These are phyloP conservation scores for Lophotriccus pileatus DNA, from an alignment of 2,797 vertebrate genomes.

Conservation along the genomic window DNA sequence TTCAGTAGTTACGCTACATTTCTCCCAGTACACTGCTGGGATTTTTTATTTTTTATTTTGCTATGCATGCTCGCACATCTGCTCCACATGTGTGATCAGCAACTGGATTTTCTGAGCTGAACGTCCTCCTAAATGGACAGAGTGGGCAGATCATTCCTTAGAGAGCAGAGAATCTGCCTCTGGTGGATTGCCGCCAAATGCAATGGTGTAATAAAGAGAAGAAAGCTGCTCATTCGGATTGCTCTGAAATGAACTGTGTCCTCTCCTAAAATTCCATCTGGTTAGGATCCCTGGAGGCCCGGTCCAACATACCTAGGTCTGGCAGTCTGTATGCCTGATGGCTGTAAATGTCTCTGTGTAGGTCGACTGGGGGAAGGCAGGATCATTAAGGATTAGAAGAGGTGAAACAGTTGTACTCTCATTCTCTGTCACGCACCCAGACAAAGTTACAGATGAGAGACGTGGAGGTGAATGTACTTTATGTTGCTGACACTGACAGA, in stretches of 20 bases:
- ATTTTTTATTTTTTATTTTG: slow-evolving; percentile 76
- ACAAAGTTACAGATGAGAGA: not conserved
- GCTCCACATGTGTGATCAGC: slow-evolving; percentile 80
- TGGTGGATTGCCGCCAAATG: slow-evolving; percentile 77
- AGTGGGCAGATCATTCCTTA: slow-evolving; percentile 78
- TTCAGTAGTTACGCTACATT: slow-evolving; percentile 78
- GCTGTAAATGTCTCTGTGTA: slow-evolving; percentile 65
- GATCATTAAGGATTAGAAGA: slow-evolving; percentile 61
- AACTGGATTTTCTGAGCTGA: slow-evolving; percentile 73
- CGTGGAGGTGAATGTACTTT: slow-evolving; percentile 22
- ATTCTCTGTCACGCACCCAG: slow-evolving; percentile 28
- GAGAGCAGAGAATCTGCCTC: slow-evolving; percentile 77
- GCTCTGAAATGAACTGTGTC: slow-evolving; percentile 82
- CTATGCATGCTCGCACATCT: slow-evolving; percentile 80
- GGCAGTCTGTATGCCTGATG: slow-evolving; percentile 65
- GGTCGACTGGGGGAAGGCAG: slow-evolving; percentile 60
- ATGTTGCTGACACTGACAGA: not conserved
- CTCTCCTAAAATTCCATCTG: slow-evolving; percentile 80
- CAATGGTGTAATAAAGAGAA: slow-evolving; percentile 77
- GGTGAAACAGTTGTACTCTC: slow-evolving; percentile 50
- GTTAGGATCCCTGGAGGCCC: slow-evolving; percentile 69
- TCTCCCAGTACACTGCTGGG: slow-evolving; percentile 74
- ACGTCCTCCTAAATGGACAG: slow-evolving; percentile 81
- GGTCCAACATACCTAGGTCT: slow-evolving; percentile 76
- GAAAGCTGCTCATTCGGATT: slow-evolving; percentile 76